Evolutionary conservation across 2,113 vertebrate species (phyloP).

Genomic region (Hypanus sabinus): DNA sequence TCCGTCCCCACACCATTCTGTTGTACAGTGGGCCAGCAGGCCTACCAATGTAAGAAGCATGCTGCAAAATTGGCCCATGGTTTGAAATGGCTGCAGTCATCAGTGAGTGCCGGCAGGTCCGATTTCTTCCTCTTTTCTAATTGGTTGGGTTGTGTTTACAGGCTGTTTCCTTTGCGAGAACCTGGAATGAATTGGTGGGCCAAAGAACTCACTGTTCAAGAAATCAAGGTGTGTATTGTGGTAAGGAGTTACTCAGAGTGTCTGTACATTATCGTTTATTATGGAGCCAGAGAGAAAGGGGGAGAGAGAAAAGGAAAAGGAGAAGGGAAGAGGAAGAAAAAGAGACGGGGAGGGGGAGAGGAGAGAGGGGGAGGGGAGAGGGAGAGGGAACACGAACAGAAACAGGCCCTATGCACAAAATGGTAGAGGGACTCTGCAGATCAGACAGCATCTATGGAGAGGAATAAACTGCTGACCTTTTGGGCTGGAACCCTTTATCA

Average conservation of each 20-base stretch:
- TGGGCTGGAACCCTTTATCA: too few relatives aligned
- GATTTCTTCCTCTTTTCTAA: conserved; percentile 33
- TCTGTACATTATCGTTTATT: too few relatives aligned
- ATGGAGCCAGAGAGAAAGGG: too few relatives aligned
- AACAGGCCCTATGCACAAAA: too few relatives aligned
- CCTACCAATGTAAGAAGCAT: not conserved
- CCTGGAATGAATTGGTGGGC: conserved; percentile 84
- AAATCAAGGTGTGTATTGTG: conserved; percentile 71
- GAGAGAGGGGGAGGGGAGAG: too few relatives aligned
- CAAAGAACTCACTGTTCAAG: conserved; percentile 71
- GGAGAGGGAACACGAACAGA: too few relatives aligned
- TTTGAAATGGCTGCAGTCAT: not conserved
- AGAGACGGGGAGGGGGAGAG: too few relatives aligned
- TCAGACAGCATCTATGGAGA: too few relatives aligned
- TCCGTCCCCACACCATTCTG: not conserved
- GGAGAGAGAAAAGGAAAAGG: too few relatives aligned
- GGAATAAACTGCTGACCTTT: too few relatives aligned
- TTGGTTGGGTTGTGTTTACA: conserved; percentile 43
- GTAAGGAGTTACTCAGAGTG: not conserved
- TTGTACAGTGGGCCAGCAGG: not conserved
- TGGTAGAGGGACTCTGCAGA: too few relatives aligned
- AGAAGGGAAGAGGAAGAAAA: too few relatives aligned
- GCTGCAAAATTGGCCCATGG: not conserved
- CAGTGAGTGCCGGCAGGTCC: not conserved
- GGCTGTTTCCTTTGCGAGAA: conserved; percentile 90